These are phyloP conservation scores for Ganaspis sp. DNA, from an alignment of 1,140 invertebrate species.

Conservation along the genomic window DNA sequence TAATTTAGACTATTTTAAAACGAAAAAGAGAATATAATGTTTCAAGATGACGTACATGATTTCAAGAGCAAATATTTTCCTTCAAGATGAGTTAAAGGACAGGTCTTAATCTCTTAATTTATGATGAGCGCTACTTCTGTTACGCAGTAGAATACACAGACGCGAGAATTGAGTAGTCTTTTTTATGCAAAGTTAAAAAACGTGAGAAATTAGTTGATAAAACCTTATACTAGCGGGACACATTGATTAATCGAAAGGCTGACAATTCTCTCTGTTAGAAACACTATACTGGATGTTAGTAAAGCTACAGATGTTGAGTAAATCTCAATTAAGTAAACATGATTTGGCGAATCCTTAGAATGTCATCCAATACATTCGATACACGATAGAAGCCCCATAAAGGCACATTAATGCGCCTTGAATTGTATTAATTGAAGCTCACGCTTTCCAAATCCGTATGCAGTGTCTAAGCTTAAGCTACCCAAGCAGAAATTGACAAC, in stretches of 20 bases:
- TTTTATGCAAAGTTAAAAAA: not conserved
- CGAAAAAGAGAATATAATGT: not conserved
- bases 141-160: not conserved
- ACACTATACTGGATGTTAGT: not conserved
- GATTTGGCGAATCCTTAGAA: slow-evolving; percentile 63
- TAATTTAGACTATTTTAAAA: too few relatives aligned
- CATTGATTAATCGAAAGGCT: not conserved
- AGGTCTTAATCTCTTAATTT: not conserved
- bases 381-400: slow-evolving; percentile 60
- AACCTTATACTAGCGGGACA: not conserved
- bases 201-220: not conserved
- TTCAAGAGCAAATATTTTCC: slow-evolving; percentile 1
- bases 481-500: too few relatives aligned
- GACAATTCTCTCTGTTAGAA: not conserved
- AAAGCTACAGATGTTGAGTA: slow-evolving; percentile 31
- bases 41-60: not conserved
- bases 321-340: slow-evolving; percentile 59
- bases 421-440: slow-evolving; percentile 27
- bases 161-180: not conserved
- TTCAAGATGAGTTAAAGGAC: not conserved
- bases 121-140: slow-evolving; percentile 3
- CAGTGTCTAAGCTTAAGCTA: not conserved
- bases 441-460: slow-evolving; percentile 23
- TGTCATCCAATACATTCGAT: slow-evolving; percentile 54
- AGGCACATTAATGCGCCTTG: slow-evolving; percentile 37